Evolutionary conservation across 2,888 invertebrate genomes (phyloP).

Genomic region (Stegophylla sp.): DNA sequence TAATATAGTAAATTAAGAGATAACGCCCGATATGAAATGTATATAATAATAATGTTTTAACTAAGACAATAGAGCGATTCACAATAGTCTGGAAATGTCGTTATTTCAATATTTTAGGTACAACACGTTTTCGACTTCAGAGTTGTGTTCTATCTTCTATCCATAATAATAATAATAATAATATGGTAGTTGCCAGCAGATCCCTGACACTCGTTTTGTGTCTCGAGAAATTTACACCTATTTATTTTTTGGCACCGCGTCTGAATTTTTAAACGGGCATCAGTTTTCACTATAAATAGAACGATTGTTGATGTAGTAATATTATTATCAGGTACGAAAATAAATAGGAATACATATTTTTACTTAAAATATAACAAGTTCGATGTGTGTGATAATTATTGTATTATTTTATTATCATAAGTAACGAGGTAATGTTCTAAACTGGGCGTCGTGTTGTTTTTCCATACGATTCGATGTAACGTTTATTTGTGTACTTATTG

Average conservation of each 20-base stretch:
- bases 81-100: conserved; percentile 10
- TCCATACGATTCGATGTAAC: not conserved
- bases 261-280: conserved; percentile 22
- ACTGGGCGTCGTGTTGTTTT: not conserved
- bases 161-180: no score
- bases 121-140: not conserved
- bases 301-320: conserved; percentile 10
- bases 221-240: conserved; percentile 28
- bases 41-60: not conserved
- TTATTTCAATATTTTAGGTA: not conserved
- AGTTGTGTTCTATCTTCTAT: conserved; percentile 6
- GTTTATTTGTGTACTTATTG: not conserved
- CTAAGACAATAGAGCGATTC: conserved; percentile 21
- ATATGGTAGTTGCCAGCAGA: conserved; percentile 5
- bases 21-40: conserved; percentile 24
- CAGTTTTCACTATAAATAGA: conserved; percentile 29
- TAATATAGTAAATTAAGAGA: conserved; percentile 4
- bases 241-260: conserved; percentile 38
- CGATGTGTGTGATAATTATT: not conserved
- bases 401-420: no score
- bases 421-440: no score
- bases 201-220: not conserved
- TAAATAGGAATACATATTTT: not conserved
- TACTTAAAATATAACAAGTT: not conserved
- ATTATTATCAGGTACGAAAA: not conserved